Conservation (phyloP, 2,797 vertebrate species). For the Leptatherina wallacei region DNA sequence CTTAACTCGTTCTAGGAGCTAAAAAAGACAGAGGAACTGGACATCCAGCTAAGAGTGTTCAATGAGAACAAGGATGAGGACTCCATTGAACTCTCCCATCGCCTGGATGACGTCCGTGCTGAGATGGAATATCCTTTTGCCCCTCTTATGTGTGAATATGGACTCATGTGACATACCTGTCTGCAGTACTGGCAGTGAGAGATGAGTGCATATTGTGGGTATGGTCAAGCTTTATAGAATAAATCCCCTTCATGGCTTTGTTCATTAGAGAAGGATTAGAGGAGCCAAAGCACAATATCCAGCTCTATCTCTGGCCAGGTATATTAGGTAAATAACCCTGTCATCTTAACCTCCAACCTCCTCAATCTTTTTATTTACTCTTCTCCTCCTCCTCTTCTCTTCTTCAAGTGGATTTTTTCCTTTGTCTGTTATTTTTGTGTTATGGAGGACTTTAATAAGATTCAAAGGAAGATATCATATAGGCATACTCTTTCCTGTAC, state of each 20-base stretch:
- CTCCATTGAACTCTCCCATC: slow-evolving; percentile 94
- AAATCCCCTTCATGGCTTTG: slow-evolving; percentile 63
- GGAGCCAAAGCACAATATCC: slow-evolving; percentile 67
- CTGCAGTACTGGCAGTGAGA: slow-evolving; percentile 26
- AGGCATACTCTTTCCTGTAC: slow-evolving; percentile 1
- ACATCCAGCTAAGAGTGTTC: slow-evolving; percentile 98
- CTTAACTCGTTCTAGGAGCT: slow-evolving; percentile 83
- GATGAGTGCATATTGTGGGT: slow-evolving; percentile 56
- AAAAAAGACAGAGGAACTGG: slow-evolving; percentile 97
- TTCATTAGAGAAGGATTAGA: slow-evolving; percentile 82
- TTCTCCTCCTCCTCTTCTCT: slow-evolving; percentile 23
- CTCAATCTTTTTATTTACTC: slow-evolving; percentile 41
- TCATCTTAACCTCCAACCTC: slow-evolving; percentile 53
- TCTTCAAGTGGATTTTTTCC: slow-evolving; percentile 22
- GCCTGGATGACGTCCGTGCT: slow-evolving; percentile 93
- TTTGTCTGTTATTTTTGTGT: slow-evolving; percentile 11
- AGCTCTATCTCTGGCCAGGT: slow-evolving; percentile 59
- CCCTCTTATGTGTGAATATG: slow-evolving; percentile 43
- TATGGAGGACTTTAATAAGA: slow-evolving; percentile 25
- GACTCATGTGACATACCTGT: slow-evolving; percentile 30
- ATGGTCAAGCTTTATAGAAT: slow-evolving; percentile 62
- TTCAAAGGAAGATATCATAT: slow-evolving; percentile 24
- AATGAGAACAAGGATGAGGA: slow-evolving; percentile 99
- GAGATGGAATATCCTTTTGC: slow-evolving; percentile 99
- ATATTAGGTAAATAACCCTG: slow-evolving; percentile 67